phyloP scores from a whole-genome alignment of 2,888 invertebrate species.

The Eristalis tenax region DNA sequence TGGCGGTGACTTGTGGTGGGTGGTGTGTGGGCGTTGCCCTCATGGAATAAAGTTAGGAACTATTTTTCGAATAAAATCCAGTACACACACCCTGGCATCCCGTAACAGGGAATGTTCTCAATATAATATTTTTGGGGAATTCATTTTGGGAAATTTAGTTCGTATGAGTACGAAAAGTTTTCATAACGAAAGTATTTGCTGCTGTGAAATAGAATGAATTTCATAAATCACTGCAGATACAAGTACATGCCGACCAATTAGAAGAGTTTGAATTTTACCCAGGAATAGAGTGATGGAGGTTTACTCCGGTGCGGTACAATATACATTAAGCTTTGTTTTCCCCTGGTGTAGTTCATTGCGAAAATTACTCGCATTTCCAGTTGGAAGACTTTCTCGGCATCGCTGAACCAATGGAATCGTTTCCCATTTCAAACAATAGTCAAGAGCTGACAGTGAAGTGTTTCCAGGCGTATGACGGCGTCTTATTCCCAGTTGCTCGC shows the following conservation, averaged over 20 bases:
- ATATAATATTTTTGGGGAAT: not conserved
- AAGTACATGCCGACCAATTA: not conserved
- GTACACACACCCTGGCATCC: not conserved
- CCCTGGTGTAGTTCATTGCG: not conserved
- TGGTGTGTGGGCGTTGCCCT: not conserved
- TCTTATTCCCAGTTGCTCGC: too few species aligned
- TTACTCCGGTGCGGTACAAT: not conserved
- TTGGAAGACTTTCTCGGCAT: not conserved
- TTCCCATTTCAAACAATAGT: not conserved
- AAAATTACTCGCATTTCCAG: not conserved
- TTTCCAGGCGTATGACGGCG: too few species aligned
- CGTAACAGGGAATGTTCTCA: not conserved
- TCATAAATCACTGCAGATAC: constrained; percentile 18
- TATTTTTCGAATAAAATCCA: not conserved
- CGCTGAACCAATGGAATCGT: not conserved
- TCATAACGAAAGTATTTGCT: not conserved
- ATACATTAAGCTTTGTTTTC: not conserved
- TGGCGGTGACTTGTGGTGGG: not conserved
- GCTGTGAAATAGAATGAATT: not conserved
- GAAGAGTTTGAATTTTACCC: not conserved
- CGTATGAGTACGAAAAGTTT: not conserved
- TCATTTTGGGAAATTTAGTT: not conserved
- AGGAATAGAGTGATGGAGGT: not conserved
- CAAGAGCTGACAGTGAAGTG: too few species aligned
- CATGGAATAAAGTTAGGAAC: constrained; percentile 5